phyloP scores from a whole-genome alignment of 1,140 invertebrate species.

The Idris sp. region DNA sequence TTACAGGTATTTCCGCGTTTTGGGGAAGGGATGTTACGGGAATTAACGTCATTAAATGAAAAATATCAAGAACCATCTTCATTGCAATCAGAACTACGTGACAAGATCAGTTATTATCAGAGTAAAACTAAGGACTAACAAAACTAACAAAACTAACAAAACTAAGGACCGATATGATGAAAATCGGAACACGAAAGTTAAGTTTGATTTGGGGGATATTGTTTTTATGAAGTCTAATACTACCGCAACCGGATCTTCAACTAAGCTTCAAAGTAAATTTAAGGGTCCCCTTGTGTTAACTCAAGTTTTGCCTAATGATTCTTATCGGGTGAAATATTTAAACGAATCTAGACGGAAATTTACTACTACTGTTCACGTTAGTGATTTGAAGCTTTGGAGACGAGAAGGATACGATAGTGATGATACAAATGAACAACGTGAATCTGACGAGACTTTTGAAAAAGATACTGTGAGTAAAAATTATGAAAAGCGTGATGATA shows the following conservation, averaged over 20 bases:
- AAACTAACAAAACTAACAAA: no score
- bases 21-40: background rate
- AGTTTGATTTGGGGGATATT: slow-evolving; percentile 5
- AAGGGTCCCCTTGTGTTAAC: slow-evolving; percentile 2
- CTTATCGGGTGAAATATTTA: slow-evolving; percentile 53
- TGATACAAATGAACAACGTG: no score
- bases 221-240: slow-evolving; percentile 15
- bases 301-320: slow-evolving; percentile 9
- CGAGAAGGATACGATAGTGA: no score
- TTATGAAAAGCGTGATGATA: no score
- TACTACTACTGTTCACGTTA: slow-evolving; percentile 6
- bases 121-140: no score
- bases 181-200: slow-evolving; percentile 1
- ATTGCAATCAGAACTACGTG: no score
- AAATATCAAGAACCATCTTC: no score
- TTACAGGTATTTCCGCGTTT: slow-evolving; percentile 42
- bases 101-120: no score
- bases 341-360: slow-evolving; percentile 2
- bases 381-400: no score
- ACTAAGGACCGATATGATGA: slow-evolving; percentile 42
- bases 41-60: no score
- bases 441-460: no score
- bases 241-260: slow-evolving; percentile 11
- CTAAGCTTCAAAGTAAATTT: slow-evolving; percentile 16
- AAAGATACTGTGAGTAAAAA: no score